Evolutionary conservation across 2,888 invertebrate species (phyloP), one percentile per base, ranked within the genome.

Genomic region (Vanessa cardui): DNA sequence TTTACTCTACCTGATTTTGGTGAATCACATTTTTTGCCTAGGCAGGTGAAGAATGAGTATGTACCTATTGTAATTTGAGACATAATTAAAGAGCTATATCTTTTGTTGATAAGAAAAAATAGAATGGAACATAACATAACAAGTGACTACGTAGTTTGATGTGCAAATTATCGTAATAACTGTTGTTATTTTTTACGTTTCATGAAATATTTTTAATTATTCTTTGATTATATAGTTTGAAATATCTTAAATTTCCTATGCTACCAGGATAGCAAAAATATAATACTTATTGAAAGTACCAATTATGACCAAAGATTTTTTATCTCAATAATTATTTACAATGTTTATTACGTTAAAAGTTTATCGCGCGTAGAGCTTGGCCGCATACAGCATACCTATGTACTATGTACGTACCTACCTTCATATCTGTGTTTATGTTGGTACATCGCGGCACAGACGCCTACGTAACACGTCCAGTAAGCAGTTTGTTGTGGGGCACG

Each of bases 401-500:
- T 71, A 68, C 66, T 66, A 70, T 52, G 58, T 74, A 69, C 63
- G 64, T 75, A 71, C 70, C 65, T 74, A 74, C 69, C 67, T 71
- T 70, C 67, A 56, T 75, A 75, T 84, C 78, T 84, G 78, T 85
- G 83, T 86, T 83, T 87, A 85, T 84, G 85, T 87, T 81, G 81
- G 84, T 87, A 87, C 82, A 84, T 84, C 83, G 86, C 85, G 82
- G 84, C 85, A 84, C 83, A 86, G 85, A 86, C 88, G 89, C 89
- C 89, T 89, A 90, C 90, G 86, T 90, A 91, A 90, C 88, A 87
- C 87, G 89, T 90, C 89, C 90, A 90, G 88, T 90, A 90, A 90
- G 90, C 91, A 90, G 90, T 91, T 91, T 92, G 90, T 91, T 91
- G 89, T 92, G 89, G 85, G 88, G 89, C 91, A 91, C 89, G 90